A percentile compares a stretch with the other conserved stretches of the same genome.
These are phyloP conservation scores for Allophyes oxyacanthae DNA, from an alignment of 2,888 invertebrate species.

Conservation along the genomic window DNA sequence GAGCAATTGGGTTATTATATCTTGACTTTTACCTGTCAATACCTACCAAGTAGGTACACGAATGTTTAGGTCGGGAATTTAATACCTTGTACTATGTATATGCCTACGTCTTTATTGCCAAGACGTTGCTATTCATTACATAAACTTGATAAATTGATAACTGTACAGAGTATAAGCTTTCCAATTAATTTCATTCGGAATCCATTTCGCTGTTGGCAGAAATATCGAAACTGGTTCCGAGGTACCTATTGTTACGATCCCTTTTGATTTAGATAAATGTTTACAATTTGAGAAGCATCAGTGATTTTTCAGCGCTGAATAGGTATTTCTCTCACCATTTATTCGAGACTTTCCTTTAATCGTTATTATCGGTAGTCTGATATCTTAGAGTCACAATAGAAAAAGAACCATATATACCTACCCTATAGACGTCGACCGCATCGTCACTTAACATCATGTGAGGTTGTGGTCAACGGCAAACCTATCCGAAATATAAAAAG, in stretches of 20 bases:
- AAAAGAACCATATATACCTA: no score
- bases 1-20: no score
- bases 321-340: slow-evolving; percentile 8
- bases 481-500: no score
- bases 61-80: slow-evolving; percentile 57
- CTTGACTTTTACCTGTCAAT: no score
- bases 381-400: not conserved
- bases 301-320: slow-evolving; percentile 3
- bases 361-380: not conserved
- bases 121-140: slow-evolving; percentile 68
- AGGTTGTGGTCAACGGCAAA: no score
- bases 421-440: no score
- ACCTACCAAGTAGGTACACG: no score
- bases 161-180: slow-evolving; percentile 34
- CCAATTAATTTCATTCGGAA: slow-evolving; percentile 33
- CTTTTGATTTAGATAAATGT: slow-evolving; percentile 9
- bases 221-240: slow-evolving; percentile 19
- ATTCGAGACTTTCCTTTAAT: slow-evolving; percentile 4
- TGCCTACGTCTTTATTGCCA: slow-evolving; percentile 61
- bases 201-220: slow-evolving; percentile 22
- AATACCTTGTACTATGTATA: slow-evolving; percentile 67
- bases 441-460: no score
- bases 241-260: slow-evolving; percentile 16
- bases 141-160: slow-evolving; percentile 64
- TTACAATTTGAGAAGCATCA: not conserved